phyloP scores from a whole-genome alignment of 92 coral and sea anemone genomes.

The Bergia puertoricense region DNA sequence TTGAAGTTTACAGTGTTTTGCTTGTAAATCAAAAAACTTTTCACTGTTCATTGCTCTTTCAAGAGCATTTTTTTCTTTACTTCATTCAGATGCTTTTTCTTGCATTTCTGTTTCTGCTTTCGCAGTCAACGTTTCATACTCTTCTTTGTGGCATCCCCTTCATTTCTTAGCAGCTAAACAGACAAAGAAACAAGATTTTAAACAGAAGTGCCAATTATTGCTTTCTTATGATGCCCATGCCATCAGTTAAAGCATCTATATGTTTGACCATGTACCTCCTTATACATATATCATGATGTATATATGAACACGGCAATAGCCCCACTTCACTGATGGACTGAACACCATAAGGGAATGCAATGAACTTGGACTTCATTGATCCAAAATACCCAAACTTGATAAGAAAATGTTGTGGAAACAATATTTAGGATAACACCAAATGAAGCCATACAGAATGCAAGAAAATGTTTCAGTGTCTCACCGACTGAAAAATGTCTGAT shows the following conservation, averaged over 20 bases:
- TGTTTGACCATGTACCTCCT: slow-evolving; percentile 30
- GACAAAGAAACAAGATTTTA: not conserved
- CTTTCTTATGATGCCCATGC: slow-evolving; percentile 27
- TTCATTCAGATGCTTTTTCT: not conserved
- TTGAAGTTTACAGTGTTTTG: slow-evolving; percentile 12
- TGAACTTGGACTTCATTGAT: slow-evolving; percentile 12
- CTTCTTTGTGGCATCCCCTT: slow-evolving; percentile 19
- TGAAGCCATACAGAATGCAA: not conserved
- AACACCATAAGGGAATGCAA: slow-evolving; percentile 27
- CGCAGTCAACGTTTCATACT: slow-evolving; percentile 13
- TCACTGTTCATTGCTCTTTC: too few species aligned
- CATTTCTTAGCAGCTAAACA: slow-evolving; percentile 13
- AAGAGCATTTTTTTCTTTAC: not conserved
- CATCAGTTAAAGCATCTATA: slow-evolving; percentile 26
- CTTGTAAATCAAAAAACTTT: not conserved
- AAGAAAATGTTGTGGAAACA: not conserved
- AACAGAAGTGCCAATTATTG: slow-evolving; percentile 18
- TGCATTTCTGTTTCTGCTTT: slow-evolving; percentile 29
- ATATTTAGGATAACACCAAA: not conserved
- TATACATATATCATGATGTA: slow-evolving; percentile 1
- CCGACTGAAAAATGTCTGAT: not conserved
- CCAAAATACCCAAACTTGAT: not conserved
- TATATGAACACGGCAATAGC: slow-evolving; percentile 19
- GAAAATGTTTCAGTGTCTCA: not conserved
- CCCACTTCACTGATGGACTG: slow-evolving; percentile 22